Base-by-base conservation (phyloP, 2,797 vertebrate species). In the Lepilemur ruficaudatus region DNA sequence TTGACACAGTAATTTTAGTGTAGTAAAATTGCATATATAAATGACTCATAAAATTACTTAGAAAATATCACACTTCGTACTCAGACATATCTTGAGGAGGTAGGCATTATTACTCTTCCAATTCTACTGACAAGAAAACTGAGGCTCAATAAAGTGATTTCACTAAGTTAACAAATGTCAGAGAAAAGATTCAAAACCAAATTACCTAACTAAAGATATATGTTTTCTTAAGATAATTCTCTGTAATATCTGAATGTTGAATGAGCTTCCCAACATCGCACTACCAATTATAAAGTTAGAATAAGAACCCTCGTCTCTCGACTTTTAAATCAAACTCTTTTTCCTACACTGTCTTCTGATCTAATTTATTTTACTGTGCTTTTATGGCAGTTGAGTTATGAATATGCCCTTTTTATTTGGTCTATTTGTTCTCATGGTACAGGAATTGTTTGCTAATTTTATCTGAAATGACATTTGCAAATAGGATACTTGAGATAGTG, bases 381-480 rank as follows among this genome's bases (percentile, higher is more conserved):
- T 89, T 93, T 83, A 79, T 83, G 61, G 25, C 38, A 91, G 32
- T n/a, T 81, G 70, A 95, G 25, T 81, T 95, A 91, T 93, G 87
- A 94, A 89, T 38, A 91, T 96, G 25, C 22, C 70, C 55, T 94
- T 98, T 95, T 79, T 52, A 90, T 91, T 89, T 95, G 48, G 35
- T 94, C 13, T 80, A 17, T 52, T 93, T 83, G 25, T 87, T 95
- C 59, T 73, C 32, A 52, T 35, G 30, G 55, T 94, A 57, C 17
- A 3, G 1, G 4, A 89, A 41, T 48, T 94, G 25, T 94, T 97
- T 96, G 61, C 35, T 89, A 94, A 91, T 94, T 86, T 95, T 89
- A 65, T 91, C 79, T 89, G 72, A 97, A 97, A 94, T 96, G 0
- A 94, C 95, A 97, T 96, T 94, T 52, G 65, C 82, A 91, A 91